Evolutionary conservation across 2,797 vertebrate genomes (phyloP).

Genomic region (Brachyalestes nurse): DNA sequence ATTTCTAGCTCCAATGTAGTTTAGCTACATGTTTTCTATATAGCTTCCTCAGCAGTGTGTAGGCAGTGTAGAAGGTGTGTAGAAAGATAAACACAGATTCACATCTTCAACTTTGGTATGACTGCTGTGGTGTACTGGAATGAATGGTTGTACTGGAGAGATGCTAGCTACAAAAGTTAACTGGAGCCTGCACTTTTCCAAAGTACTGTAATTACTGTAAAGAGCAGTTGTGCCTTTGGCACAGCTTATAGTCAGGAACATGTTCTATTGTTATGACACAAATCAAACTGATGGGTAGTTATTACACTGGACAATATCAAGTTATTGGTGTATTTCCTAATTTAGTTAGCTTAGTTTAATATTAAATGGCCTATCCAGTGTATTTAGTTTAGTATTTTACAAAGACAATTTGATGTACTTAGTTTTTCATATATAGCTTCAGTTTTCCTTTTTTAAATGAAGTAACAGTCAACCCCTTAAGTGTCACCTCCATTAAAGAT

Average conservation of each 20-base stretch:
- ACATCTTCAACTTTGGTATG: background rate
- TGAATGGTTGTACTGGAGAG: background rate
- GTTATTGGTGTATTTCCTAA: no score
- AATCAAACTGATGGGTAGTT: background rate
- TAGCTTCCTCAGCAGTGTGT: background rate
- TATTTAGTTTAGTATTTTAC: background rate
- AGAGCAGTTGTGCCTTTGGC: background rate
- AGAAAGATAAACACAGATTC: background rate
- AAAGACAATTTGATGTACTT: background rate
- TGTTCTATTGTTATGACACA: slow-evolving; percentile 6
- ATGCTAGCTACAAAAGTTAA: background rate
- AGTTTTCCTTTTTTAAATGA: background rate
- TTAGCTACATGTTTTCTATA: background rate
- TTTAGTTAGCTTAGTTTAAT: no score
- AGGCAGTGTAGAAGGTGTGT: background rate
- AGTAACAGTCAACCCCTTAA: no score
- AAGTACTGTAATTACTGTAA: slow-evolving; percentile 11
- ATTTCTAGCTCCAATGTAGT: background rate
- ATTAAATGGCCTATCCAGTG: background rate
- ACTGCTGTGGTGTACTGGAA: slow-evolving; percentile 9
- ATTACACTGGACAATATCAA: background rate
- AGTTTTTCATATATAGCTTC: background rate
- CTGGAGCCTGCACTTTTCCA: slow-evolving; percentile 1
- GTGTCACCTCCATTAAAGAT: no score
- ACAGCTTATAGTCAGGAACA: background rate